Evolutionary conservation across 1,140 invertebrate species (phyloP).

Genomic region (Linepithema humile): DNA sequence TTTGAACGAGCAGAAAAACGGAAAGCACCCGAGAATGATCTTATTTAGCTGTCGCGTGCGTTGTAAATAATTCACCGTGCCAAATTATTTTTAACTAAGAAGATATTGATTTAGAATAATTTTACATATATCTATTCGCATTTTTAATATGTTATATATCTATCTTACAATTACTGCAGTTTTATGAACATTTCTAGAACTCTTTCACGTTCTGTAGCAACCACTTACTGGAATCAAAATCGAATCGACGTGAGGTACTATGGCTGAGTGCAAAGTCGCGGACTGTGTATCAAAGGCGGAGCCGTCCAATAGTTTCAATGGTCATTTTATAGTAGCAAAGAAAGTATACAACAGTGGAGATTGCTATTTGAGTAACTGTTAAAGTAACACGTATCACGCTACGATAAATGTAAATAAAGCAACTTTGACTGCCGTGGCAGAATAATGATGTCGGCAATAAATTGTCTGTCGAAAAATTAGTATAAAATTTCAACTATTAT

Average conservation of each 20-base stretch:
- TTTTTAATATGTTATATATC: neutral
- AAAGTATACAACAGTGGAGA: neutral
- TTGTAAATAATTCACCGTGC: neutral
- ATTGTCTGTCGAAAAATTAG: neutral
- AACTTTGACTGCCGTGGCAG: neutral
- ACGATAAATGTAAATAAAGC: neutral
- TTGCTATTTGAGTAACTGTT: constrained; percentile 2
- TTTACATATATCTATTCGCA: neutral
- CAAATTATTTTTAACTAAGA: neutral
- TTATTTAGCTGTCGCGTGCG: neutral
- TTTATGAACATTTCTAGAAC: no score
- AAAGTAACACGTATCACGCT: neutral
- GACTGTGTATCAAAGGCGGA: constrained; percentile 25
- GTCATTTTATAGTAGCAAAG: constrained; percentile 2
- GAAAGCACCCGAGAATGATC: neutral
- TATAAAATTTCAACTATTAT: neutral
- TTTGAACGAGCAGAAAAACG: neutral
- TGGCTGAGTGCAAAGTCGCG: constrained; percentile 25
- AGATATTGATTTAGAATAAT: neutral
- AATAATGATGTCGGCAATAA: neutral
- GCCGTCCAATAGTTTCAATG: constrained; percentile 14
- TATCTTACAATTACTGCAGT: no score
- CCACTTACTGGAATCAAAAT: constrained; percentile 33
- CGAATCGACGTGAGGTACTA: constrained; percentile 5
- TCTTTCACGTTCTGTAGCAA: neutral